phyloP scores from a whole-genome alignment of 2,113 vertebrate species.

The Campylomormyrus tamandua region DNA sequence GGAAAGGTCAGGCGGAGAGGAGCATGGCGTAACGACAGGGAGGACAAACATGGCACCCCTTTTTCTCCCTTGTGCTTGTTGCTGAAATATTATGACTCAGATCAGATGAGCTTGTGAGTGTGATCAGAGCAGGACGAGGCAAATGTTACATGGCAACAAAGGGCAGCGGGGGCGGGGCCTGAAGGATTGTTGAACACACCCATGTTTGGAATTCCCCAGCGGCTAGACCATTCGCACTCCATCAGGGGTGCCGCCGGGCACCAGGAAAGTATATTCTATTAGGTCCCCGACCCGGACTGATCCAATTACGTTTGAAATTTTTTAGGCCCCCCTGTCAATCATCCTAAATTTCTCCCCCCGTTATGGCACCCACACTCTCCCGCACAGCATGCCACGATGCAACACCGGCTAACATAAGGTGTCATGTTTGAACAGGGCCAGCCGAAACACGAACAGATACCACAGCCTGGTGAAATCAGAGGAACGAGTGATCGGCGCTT shows the following conservation, averaged over 20 bases:
- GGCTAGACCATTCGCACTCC: not conserved
- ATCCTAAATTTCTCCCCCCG: not conserved
- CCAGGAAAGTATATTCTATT: not conserved
- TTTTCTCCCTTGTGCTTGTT: not conserved
- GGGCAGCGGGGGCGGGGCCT: not conserved
- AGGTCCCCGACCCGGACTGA: not conserved
- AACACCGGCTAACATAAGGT: not conserved
- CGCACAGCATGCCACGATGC: not conserved
- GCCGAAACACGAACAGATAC: not conserved
- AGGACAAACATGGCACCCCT: not conserved
- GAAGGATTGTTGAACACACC: not conserved
- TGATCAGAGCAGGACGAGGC: not conserved
- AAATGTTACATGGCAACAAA: not conserved
- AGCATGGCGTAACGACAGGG: not conserved
- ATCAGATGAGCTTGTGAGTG: not conserved
- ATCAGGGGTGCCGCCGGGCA: not conserved
- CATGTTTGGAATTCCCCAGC: not conserved
- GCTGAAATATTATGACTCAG: not conserved
- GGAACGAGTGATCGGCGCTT: not conserved
- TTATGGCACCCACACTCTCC: not conserved
- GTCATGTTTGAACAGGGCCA: not conserved
- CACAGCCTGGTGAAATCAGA: not conserved
- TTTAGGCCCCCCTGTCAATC: not conserved
- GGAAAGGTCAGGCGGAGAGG: constrained; percentile 12
- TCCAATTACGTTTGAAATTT: not conserved